These are phyloP conservation scores for Drosophila meridionalis DNA, from an alignment of 2,888 invertebrate genomes.

Conservation along the genomic window DNA sequence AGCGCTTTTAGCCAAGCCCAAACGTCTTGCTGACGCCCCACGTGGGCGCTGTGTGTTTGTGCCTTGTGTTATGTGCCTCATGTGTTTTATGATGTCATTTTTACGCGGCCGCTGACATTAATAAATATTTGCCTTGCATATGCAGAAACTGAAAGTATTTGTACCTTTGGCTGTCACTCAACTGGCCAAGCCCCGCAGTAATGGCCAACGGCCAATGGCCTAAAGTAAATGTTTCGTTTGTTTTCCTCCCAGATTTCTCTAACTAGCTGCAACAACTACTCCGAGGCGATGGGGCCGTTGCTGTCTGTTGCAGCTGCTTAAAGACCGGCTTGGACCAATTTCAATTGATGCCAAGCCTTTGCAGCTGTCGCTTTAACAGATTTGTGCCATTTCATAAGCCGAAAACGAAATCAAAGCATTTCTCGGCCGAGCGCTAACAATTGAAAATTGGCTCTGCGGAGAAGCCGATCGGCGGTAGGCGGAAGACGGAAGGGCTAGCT, in stretches of 20 bases:
- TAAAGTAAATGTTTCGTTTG: background rate
- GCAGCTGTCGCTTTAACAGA: slow-evolving; percentile 51
- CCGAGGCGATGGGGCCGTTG: background rate
- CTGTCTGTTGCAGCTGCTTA: slow-evolving; percentile 22
- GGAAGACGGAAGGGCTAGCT: slow-evolving; percentile 14
- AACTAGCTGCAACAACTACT: slow-evolving; percentile 5
- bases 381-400: slow-evolving; percentile 68
- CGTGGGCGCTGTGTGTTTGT: slow-evolving; percentile 28
- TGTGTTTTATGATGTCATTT: slow-evolving; percentile 58
- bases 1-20: slow-evolving; percentile 52
- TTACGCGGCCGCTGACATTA: slow-evolving; percentile 38
- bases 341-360: slow-evolving; percentile 57
- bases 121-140: slow-evolving; percentile 30
- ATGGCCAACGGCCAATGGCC: background rate
- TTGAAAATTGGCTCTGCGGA: slow-evolving; percentile 46
- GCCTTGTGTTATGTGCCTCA: slow-evolving; percentile 13
- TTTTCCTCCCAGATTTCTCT: background rate
- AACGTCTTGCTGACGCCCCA: slow-evolving; percentile 35
- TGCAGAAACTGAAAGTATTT: slow-evolving; percentile 30
- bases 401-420: slow-evolving; percentile 66
- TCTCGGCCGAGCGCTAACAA: slow-evolving; percentile 58
- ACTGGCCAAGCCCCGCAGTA: background rate
- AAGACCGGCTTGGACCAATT: slow-evolving; percentile 56
- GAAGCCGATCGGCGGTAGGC: background rate
- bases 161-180: slow-evolving; percentile 19